Base-by-base conservation (phyloP, 1,140 invertebrate species). In the Drosophila melanogaster region DNA sequence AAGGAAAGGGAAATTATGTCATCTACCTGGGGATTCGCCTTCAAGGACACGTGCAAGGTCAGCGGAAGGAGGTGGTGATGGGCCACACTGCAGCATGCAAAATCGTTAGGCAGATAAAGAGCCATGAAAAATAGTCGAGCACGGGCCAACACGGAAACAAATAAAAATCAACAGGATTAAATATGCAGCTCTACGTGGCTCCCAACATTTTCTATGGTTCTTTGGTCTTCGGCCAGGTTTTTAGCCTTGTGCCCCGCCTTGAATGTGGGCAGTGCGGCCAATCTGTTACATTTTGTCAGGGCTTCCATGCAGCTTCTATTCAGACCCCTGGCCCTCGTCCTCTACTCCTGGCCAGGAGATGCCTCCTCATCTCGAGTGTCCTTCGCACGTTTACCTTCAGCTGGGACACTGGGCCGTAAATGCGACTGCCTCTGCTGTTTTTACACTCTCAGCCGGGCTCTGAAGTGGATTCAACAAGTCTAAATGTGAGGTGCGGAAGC, bases 121-220 rank as follows among this genome's bases (percentile, higher is more conserved):
- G 65, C 59, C 44, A 69, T 79, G 83, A 65, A 73, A 89, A 89
- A 26, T 50, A 47, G 76, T 44, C 57, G 50, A 72, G 40, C 59
- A 50, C 17, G 40, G 38, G 58, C 41, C 71, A 79, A 85, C 72
- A 79, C 77, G 84, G 76, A 79, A 87, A 83, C 83, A 87, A 89
- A 83, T 87, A 87, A 87, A 89, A 86, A 87, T 89, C 84, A 87
- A 87, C 84, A 87, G 79, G 84, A 87, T 87, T 87, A 89, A 87
- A 87, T 83, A 87, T 87, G 83, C 84, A 87, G 33, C 58, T 65
- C 37, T 49, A 40, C 41, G 38, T 53, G 49, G 50, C 50, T 30
- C 62, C 57, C 49, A 44, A 55, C 10, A 33, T 57, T 49, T 54
- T 54, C 44, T 24, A 35, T 37, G 72, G 58, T 78, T 78, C 80